Percentiles rank a stretch among this genome's conserved stretches.
Evolutionary conservation across 1,140 invertebrate species (phyloP).

Genomic region (Cryptotermes secundus): DNA sequence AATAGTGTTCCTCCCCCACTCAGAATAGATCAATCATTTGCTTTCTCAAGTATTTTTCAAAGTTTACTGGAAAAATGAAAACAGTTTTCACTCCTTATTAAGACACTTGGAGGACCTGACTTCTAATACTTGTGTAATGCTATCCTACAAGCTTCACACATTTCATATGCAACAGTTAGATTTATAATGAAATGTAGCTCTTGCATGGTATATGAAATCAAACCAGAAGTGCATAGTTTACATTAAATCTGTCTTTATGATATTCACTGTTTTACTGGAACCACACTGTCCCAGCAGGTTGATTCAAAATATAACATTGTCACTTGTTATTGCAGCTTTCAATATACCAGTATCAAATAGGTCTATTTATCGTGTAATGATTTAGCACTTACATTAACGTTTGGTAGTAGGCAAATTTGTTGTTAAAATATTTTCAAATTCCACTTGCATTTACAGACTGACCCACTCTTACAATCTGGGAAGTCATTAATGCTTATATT

Average conservation of each 20-base stretch:
- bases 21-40: too few relatives aligned
- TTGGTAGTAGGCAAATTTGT: background rate
- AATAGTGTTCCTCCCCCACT: too few relatives aligned
- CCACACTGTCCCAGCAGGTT: background rate
- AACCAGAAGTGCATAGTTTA: background rate
- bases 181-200: too few relatives aligned
- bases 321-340: conserved; percentile 3
- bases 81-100: too few relatives aligned
- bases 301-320: background rate
- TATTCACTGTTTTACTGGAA: background rate
- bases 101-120: too few relatives aligned
- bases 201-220: background rate
- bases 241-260: conserved; percentile 6
- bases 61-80: too few relatives aligned
- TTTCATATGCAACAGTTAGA: too few relatives aligned
- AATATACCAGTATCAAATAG: background rate
- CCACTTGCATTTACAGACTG: background rate
- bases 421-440: background rate
- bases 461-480: background rate
- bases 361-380: background rate
- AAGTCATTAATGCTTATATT: background rate
- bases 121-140: too few relatives aligned
- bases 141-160: too few relatives aligned
- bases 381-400: background rate
- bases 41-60: too few relatives aligned